Conservation (phyloP, 2,797 vertebrate genomes). For the Caiman crocodilus region DNA sequence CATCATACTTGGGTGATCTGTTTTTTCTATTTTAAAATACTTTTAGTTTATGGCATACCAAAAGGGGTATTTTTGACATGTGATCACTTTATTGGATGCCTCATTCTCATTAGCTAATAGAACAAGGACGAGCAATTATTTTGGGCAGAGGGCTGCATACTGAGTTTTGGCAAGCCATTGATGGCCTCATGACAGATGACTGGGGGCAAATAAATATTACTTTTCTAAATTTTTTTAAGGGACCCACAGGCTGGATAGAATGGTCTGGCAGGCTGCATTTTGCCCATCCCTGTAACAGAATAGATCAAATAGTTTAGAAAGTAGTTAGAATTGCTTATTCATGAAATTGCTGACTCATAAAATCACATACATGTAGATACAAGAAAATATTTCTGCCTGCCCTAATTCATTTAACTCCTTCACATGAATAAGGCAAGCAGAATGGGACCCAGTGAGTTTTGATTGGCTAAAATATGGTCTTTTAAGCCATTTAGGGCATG, state of each 20-base stretch:
- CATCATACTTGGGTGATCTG: constrained; percentile 87
- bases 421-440: background rate
- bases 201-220: too few species aligned
- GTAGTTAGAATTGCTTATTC: background rate
- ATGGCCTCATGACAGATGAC: too few species aligned
- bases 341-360: background rate
- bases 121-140: background rate
- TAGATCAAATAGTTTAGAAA: background rate
- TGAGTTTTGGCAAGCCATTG: too few species aligned
- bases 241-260: too few species aligned
- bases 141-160: too few species aligned
- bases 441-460: background rate
- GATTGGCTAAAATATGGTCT: background rate
- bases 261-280: too few species aligned
- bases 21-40: constrained; percentile 20
- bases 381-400: background rate
- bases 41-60: background rate
- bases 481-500: background rate
- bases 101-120: background rate
- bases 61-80: background rate
- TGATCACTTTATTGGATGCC: background rate
- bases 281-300: background rate
- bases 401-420: background rate
- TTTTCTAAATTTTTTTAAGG: too few species aligned
- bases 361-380: background rate